A percentile compares a stretch with the other conserved stretches of the same genome.
Evolutionary conservation across 2,888 invertebrate genomes (phyloP).

Genomic region (Bedellia somnulentella): DNA sequence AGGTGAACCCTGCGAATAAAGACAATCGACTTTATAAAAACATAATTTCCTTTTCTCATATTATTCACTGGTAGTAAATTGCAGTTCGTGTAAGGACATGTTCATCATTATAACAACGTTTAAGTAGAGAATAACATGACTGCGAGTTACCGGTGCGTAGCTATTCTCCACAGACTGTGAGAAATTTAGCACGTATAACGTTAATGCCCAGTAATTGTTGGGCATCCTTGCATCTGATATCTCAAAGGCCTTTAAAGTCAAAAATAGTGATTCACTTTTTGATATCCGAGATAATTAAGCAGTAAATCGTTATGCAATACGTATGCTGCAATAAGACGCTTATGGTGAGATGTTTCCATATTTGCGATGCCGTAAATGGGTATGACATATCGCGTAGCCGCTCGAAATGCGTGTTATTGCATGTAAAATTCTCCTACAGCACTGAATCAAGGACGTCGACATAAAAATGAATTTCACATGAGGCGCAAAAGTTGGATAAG

Average conservation of each 20-base stretch:
- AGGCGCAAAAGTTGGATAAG: constrained; percentile 17
- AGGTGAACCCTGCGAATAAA: constrained; percentile 64
- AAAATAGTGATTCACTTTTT: too few species aligned
- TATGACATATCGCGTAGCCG: constrained; percentile 3
- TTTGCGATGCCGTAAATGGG: constrained; percentile 5
- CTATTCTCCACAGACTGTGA: constrained; percentile 32
- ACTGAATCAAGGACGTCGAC: constrained; percentile 11
- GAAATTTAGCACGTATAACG: constrained; percentile 40
- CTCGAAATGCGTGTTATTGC: constrained; percentile 5
- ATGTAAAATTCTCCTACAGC: constrained; percentile 5
- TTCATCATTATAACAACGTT: constrained; percentile 34
- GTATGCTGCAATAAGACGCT: constrained; percentile 3
- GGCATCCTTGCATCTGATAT: constrained; percentile 21
- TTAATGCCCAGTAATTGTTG: constrained; percentile 35
- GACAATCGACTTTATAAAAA: background rate
- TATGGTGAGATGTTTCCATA: constrained; percentile 3
- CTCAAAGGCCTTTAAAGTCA: too few species aligned
- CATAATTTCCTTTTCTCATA: background rate
- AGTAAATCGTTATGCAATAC: constrained; percentile 1
- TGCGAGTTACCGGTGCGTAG: constrained; percentile 26
- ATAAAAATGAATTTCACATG: constrained; percentile 29
- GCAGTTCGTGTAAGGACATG: constrained; percentile 27
- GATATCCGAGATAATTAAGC: too few species aligned
- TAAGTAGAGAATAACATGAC: constrained; percentile 31
- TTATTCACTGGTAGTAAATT: constrained; percentile 1